Percentiles rank a stretch among this genome's conserved stretches.
Conservation (phyloP, 2,113 vertebrate species). For the Neolamprologus toae region DNA sequence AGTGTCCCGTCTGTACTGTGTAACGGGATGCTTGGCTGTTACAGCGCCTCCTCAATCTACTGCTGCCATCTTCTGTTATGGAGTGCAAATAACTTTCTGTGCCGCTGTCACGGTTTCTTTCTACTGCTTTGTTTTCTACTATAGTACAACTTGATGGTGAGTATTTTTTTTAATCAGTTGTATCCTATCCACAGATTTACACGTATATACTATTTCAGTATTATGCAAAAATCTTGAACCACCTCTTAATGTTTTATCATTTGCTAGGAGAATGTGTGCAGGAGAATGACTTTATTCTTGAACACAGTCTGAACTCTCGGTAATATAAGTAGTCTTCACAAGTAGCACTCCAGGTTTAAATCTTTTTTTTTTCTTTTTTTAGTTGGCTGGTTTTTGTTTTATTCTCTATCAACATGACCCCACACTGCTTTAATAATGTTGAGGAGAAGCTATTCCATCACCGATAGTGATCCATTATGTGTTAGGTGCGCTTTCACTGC, state of each 20-base stretch:
- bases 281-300: neutral
- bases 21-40: neutral
- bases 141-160: neutral
- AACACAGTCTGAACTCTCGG: neutral
- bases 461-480: neutral
- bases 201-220: rapidly evolving
- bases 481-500: neutral
- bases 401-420: neutral
- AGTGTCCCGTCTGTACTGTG: neutral
- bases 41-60: neutral
- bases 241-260: neutral
- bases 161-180: neutral
- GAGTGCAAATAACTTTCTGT: neutral
- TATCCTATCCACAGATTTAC: neutral
- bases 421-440: neutral
- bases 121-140: neutral
- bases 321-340: neutral
- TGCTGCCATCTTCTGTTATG: conserved; percentile 24
- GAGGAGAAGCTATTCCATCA: neutral
- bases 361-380: neutral
- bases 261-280: neutral
- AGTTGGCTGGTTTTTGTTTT: neutral
- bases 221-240: neutral
- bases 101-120: neutral
- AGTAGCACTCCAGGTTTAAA: neutral